Evolutionary conservation across 23 tunicate genomes (phyloP), one percentile per base, ranked within the genome.

Genomic region (Ciona savignyi): DNA sequence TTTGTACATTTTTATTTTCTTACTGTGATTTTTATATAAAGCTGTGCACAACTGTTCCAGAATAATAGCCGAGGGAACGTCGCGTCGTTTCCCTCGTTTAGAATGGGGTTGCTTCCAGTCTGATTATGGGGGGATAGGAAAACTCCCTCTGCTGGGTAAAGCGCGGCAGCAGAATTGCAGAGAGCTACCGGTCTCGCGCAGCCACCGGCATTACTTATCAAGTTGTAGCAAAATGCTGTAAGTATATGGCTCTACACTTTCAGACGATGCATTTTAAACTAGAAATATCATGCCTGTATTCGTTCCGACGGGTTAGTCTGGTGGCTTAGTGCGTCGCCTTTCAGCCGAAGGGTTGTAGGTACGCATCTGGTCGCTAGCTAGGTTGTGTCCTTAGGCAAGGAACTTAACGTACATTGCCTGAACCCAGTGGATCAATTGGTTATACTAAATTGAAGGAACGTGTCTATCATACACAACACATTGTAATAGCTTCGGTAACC

Each of bases 191-290:
- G n/a, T 63, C 1, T 77, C 84, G 2, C 34, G 84, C 26, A 72
- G 77, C 31, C 84, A 80, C 29, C 71, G 77, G 11, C 84, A 80
- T 80, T 80, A 61, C 62, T 20, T 71, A 23, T 80, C 84, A 34
- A 71, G 84, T 29, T 34, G 74, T 25, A 65, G 84, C 15, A 80
- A 80, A 80, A 74, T 74, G 78, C 25, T 69, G 73, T 69, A 31
- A 69, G 73, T 31, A 9, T 6, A 42, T 42, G n/a, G n/a, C n/a
- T n/a, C n/a, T n/a, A n/a, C n/a, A n/a, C n/a, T n/a, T n/a, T n/a
- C n/a, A n/a, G n/a, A n/a, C n/a, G n/a, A n/a, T n/a, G n/a, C n/a
- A n/a, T n/a, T n/a, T n/a, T n/a, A n/a, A n/a, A n/a, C n/a, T n/a
- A n/a, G n/a, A n/a, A n/a, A n/a, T n/a, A n/a, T n/a, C n/a, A n/a